Conservation (phyloP, 2,797 vertebrate species). For the Betta splendens region DNA sequence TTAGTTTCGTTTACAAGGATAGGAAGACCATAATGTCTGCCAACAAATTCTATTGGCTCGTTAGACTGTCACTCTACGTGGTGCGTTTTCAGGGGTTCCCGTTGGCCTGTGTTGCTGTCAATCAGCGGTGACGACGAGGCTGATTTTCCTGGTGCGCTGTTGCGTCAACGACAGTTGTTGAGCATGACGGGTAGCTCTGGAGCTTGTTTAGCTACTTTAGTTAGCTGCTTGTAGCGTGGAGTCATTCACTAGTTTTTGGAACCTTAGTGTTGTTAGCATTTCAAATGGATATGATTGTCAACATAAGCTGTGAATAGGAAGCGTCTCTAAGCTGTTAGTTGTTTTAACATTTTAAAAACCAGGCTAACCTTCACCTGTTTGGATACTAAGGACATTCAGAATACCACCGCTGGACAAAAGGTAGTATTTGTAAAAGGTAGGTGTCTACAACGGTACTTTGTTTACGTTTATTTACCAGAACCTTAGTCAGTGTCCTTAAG, state of each 20-base stretch:
- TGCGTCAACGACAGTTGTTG: conserved; percentile 15
- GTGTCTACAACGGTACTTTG: not conserved
- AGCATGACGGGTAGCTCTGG: conserved; percentile 8
- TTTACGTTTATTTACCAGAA: not conserved
- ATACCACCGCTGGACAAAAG: not conserved
- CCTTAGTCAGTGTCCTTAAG: not conserved
- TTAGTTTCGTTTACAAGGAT: conserved; percentile 35
- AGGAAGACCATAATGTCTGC: conserved; percentile 23
- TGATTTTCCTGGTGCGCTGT: conserved; percentile 66
- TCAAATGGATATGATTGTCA: not conserved
- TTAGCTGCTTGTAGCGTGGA: not conserved
- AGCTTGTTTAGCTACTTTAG: not conserved
- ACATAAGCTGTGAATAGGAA: not conserved
- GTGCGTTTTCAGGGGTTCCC: not conserved
- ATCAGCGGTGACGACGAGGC: conserved; percentile 32
- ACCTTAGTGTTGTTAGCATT: not conserved
- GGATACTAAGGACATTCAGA: not conserved
- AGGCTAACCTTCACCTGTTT: conserved; percentile 9
- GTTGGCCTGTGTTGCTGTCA: conserved; percentile 70
- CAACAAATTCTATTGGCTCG: conserved; percentile 60
- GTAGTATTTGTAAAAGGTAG: conserved; percentile 17
- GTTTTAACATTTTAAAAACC: not conserved
- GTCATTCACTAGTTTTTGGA: not conserved
- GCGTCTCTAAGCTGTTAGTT: not conserved
- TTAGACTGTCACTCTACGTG: conserved; percentile 38